A percentile compares a stretch with the other conserved stretches of the same genome.
Evolutionary conservation across 2,113 vertebrate genomes (phyloP).

Genomic region (Anarhynchus alexandrinus): DNA sequence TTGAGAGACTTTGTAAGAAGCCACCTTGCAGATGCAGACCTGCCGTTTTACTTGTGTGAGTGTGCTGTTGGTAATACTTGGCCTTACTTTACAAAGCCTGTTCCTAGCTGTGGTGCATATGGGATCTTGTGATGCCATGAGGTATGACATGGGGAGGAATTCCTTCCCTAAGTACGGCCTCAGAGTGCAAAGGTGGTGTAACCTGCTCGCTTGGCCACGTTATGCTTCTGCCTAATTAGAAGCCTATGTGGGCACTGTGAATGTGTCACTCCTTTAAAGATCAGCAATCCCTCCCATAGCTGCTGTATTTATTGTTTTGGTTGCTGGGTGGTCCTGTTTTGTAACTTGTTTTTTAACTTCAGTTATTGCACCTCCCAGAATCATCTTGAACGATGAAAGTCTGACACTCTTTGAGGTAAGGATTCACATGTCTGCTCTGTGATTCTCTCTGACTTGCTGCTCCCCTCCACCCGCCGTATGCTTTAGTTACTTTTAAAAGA

Average conservation of each 20-base stretch:
- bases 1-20: slow-evolving; percentile 84
- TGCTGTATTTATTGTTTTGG: background rate
- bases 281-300: background rate
- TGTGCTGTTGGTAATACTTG: slow-evolving; percentile 19
- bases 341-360: slow-evolving; percentile 54
- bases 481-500: background rate
- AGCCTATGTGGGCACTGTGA: background rate
- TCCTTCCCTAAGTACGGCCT: background rate
- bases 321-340: slow-evolving; percentile 11
- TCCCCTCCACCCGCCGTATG: background rate
- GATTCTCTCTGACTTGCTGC: background rate
- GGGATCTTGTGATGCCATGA: background rate
- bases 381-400: slow-evolving; percentile 63
- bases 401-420: slow-evolving; percentile 80
- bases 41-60: slow-evolving; percentile 91
- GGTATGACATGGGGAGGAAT: background rate
- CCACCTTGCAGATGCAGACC: slow-evolving; percentile 80
- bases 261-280: background rate
- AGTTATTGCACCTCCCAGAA: slow-evolving; percentile 79
- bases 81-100: background rate
- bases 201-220: background rate
- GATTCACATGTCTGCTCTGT: background rate
- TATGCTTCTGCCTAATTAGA: background rate
- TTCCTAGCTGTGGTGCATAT: background rate
- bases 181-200: background rate